Conservation (phyloP, 2,888 invertebrate species). For the Alcis repandata region DNA sequence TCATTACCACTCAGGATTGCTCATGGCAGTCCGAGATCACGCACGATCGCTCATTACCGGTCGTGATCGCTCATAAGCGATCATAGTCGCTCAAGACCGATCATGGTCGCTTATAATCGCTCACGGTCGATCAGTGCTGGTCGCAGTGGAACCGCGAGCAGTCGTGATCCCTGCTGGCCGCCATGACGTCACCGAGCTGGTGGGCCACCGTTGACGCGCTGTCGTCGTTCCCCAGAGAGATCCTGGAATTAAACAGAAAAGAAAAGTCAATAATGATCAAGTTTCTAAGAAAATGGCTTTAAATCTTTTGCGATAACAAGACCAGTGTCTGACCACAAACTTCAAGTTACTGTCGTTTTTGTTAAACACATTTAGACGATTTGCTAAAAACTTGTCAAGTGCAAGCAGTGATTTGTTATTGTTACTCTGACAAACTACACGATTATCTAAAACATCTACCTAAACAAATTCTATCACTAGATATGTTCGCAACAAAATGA, state of each 20-base stretch:
- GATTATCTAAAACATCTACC: not conserved
- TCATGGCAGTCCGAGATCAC: constrained; percentile 11
- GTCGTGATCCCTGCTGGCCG: constrained; percentile 89
- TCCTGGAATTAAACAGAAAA: constrained; percentile 79
- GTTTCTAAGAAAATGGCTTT: too few species aligned
- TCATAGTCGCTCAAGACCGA: constrained; percentile 14
- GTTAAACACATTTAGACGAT: too few species aligned
- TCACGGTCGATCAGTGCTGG: constrained; percentile 56
- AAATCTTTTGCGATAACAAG: too few species aligned
- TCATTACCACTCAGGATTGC: not conserved
- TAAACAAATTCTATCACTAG: not conserved
- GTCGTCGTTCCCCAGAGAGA: constrained; percentile 86
- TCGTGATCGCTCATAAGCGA: constrained; percentile 7
- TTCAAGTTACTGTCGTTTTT: too few species aligned
- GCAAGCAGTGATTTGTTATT: too few species aligned
- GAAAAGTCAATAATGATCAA: not conserved
- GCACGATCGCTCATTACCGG: not conserved
- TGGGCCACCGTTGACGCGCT: constrained; percentile 87
- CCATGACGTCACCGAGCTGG: constrained; percentile 91
- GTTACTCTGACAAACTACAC: too few species aligned
- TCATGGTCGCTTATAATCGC: not conserved
- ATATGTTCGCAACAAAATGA: constrained; percentile 1
- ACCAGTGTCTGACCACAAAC: too few species aligned
- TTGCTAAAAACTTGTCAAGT: too few species aligned
- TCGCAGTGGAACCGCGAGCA: constrained; percentile 89